Percentiles rank a stretch among this genome's conserved stretches.
Evolutionary conservation across 2,797 vertebrate species (phyloP).

Genomic region (Hippopotamyrus pictus): DNA sequence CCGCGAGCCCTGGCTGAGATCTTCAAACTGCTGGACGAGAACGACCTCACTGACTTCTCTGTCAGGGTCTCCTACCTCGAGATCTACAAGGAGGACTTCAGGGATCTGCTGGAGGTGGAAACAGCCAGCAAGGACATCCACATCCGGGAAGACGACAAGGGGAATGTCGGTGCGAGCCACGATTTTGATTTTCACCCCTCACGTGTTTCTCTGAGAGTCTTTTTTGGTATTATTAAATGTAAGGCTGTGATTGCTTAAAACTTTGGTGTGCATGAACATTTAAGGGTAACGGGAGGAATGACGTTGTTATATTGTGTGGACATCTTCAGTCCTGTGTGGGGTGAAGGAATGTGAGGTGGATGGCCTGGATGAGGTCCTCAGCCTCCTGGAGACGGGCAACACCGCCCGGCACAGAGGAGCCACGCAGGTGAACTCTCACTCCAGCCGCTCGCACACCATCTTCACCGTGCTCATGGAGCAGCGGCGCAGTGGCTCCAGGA

Average conservation of each 20-base stretch:
- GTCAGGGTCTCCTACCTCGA: conserved; percentile 91
- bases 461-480: conserved; percentile 92
- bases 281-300: neutral
- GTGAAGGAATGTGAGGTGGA: conserved; percentile 93
- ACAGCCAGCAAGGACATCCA: conserved; percentile 91
- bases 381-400: conserved; percentile 90
- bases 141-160: conserved; percentile 88
- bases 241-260: neutral
- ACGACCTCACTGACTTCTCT: conserved; percentile 83
- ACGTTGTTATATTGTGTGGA: neutral
- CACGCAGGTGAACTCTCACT: conserved; percentile 85
- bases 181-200: neutral
- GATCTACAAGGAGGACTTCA: conserved; percentile 95
- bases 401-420: conserved; percentile 87
- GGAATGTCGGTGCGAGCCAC: conserved; percentile 75
- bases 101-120: conserved; percentile 88
- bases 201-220: conserved; percentile 7
- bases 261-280: neutral
- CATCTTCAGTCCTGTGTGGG: conserved; percentile 76
- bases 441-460: conserved; percentile 92
- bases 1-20: conserved; percentile 87
- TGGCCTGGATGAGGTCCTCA: conserved; percentile 90
- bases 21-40: conserved; percentile 92
- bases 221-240: neutral
- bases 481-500: conserved; percentile 66